Evolutionary conservation across 2,113 vertebrate species (phyloP), one percentile per base, ranked within the genome.

Genomic region (Ellobius talpinus): DNA sequence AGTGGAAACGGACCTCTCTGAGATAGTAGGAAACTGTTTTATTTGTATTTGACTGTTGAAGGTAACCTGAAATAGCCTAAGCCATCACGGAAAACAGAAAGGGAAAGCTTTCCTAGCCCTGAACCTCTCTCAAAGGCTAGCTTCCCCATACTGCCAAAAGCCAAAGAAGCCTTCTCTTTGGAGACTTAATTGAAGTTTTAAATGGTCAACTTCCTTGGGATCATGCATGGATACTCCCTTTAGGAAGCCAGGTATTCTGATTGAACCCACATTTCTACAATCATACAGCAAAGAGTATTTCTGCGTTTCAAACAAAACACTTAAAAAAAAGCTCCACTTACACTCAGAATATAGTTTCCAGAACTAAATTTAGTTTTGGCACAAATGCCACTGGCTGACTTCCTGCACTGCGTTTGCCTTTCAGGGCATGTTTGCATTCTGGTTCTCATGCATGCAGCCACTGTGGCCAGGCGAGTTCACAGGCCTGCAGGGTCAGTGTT

Each of bases 281-380:
- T 81, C 65, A 82, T 63, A n/a, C 86, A 92, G 47, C 89, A 96
- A 92, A 94, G 66, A 94, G 66, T 58, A 90, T n/a, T 78, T 66
- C n/a, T 90, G 42, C n/a, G 52, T 91, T 76, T 55, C 14, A 55
- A 21, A 39, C 68, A 70, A 73, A 72, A 74, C 39, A 6, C 5
- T 47, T 26, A 87, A 93, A 94, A 96, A 58, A 58, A 58, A 58
- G 81, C 42, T 96, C 93, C 70, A 55, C 91, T 96, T 89, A 70
- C 58, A 76, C 45, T 91, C 17, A 45, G 95, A 97, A 96, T 96
- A 93, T 5, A 81, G 91, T 96, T 95, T 97, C 73, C 78, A 96
- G 79, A 92, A 96, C 97, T 96, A 97, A 97, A 97, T 97, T 96
- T 97, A 98, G 89, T 95, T 96, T 94, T 95, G 95, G 97, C 97